These are phyloP conservation scores for Okamejei kenojei DNA, from an alignment of 2,797 vertebrate genomes.

Conservation along the genomic window DNA sequence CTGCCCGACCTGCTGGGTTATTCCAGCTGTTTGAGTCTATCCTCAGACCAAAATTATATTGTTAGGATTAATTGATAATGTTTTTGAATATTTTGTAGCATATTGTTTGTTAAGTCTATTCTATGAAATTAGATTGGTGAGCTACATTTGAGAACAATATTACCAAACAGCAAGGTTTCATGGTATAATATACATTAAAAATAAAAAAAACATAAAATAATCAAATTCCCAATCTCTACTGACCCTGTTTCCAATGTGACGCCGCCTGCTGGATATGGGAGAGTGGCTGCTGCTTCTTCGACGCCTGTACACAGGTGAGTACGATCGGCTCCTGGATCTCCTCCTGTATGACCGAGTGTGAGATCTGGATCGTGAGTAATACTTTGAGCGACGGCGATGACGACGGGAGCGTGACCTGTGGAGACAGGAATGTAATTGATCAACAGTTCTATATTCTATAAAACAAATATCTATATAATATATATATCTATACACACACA, in stretches of 20 bases:
- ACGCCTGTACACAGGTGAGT: conserved; percentile 17
- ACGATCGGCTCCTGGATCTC: conserved; percentile 11
- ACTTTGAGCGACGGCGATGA: background rate
- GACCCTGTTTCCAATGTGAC: conserved; percentile 19
- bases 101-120: no score
- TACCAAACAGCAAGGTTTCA: background rate
- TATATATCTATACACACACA: no score
- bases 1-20: no score
- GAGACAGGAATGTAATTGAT: background rate
- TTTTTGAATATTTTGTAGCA: background rate
- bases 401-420: background rate
- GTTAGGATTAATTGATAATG: background rate
- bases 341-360: conserved; percentile 22
- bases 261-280: background rate
- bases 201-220: background rate
- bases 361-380: conserved; percentile 33
- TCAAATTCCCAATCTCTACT: background rate
- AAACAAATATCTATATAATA: no score
- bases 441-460: background rate
- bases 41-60: background rate
- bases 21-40: no score
- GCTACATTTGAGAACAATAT: background rate
- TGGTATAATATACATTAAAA: background rate
- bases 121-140: background rate
- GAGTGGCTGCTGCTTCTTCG: conserved; percentile 29